A percentile compares a stretch with the other conserved stretches of the same genome.
phyloP scores from a whole-genome alignment of 2,888 invertebrate species.

The Pediacus dermestoides region DNA sequence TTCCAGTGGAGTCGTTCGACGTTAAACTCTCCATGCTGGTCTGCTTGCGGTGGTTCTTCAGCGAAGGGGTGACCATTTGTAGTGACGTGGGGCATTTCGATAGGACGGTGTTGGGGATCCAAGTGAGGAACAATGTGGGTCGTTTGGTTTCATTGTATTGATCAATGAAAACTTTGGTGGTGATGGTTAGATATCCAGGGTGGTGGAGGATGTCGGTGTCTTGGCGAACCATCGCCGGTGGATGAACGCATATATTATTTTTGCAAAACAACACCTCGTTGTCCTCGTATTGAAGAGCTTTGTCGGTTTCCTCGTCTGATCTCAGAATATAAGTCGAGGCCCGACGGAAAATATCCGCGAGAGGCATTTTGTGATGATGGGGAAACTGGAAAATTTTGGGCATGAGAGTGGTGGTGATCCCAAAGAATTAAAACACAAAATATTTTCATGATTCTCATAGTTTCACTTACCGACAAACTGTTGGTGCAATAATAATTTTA shows the following conservation, averaged over 20 bases:
- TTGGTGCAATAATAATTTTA: too few species aligned
- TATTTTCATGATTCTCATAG: too few species aligned
- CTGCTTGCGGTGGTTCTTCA: conserved; percentile 44
- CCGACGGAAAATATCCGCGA: conserved; percentile 70
- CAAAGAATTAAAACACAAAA: too few species aligned
- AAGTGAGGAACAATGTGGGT: conserved; percentile 83
- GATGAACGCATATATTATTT: conserved; percentile 97
- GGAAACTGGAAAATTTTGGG: too few species aligned
- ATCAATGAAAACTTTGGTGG: conserved; percentile 75
- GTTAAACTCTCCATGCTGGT: conserved; percentile 45
- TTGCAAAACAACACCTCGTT: conserved; percentile 87
- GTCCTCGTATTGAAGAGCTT: conserved; percentile 68
- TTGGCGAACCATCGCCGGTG: conserved; percentile 78
- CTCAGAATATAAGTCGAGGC: conserved; percentile 79
- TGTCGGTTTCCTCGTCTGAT: conserved; percentile 57
- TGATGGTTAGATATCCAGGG: conserved; percentile 88
- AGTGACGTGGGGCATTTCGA: conserved; percentile 78
- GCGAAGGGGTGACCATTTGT: conserved; percentile 50
- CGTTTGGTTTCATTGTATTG: conserved; percentile 72
- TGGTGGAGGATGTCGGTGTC: conserved; percentile 83
- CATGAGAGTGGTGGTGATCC: too few species aligned
- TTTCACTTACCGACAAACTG: too few species aligned
- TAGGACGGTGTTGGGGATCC: conserved; percentile 91
- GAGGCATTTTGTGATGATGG: conserved; percentile 70
- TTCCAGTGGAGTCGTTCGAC: conserved; percentile 42